These are phyloP conservation scores for Toxotes lorentzi DNA, from an alignment of 2,797 vertebrate genomes.

Conservation along the genomic window DNA sequence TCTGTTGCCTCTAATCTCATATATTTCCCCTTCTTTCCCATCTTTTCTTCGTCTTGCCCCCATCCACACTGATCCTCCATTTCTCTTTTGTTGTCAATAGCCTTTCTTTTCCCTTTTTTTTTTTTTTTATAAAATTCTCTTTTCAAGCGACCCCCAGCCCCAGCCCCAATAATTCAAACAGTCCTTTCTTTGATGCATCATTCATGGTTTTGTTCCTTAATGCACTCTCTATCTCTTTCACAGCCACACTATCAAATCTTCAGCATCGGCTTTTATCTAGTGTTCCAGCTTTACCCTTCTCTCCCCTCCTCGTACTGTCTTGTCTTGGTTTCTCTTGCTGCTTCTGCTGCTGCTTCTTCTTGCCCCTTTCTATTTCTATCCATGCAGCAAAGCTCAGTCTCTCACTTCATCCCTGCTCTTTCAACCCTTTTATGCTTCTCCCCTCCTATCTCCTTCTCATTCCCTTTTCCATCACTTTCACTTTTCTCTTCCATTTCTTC, in stretches of 20 bases:
- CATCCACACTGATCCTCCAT: slow-evolving; percentile 42
- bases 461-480: slow-evolving; percentile 61
- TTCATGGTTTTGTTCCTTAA: slow-evolving; percentile 84
- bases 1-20: slow-evolving; percentile 45
- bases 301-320: slow-evolving; percentile 46
- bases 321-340: slow-evolving; percentile 47
- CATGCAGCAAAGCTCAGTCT: slow-evolving; percentile 49
- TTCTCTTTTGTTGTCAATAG: slow-evolving; percentile 58
- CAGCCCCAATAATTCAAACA: slow-evolving; percentile 66
- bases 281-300: slow-evolving; percentile 49
- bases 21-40: slow-evolving; percentile 44
- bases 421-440: slow-evolving; percentile 53
- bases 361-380: slow-evolving; percentile 66
- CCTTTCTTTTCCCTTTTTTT: slow-evolving; percentile 30
- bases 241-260: slow-evolving; percentile 79
- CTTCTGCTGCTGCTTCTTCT: slow-evolving; percentile 50
- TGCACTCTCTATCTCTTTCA: slow-evolving; percentile 76
- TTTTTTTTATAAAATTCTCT: slow-evolving; percentile 52
- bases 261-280: slow-evolving; percentile 78
- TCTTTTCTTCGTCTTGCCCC: slow-evolving; percentile 44
- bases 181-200: slow-evolving; percentile 79
- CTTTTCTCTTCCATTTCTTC: slow-evolving; percentile 52
- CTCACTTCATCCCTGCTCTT: slow-evolving; percentile 62
- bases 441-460: slow-evolving; percentile 41
- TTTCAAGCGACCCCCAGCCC: slow-evolving; percentile 50